Conservation (phyloP, 2,113 vertebrate genomes). For the Cervus canadensis region DNA sequence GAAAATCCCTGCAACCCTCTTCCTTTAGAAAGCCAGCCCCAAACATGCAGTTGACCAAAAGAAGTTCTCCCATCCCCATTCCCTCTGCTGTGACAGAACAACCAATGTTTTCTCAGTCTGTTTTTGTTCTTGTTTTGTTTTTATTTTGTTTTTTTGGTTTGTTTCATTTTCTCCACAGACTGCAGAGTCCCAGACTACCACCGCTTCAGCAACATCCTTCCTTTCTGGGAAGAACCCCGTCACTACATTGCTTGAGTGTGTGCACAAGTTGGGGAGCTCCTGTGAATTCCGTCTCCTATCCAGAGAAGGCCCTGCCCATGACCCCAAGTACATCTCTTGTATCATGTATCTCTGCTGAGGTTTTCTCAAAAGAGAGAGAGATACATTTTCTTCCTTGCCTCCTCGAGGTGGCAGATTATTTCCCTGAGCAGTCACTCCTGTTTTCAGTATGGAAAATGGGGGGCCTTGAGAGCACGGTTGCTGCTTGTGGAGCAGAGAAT, state of each 20-base stretch:
- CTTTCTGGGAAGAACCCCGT: conserved; percentile 93
- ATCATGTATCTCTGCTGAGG: not conserved
- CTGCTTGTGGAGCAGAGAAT: not conserved
- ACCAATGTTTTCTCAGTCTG: not conserved
- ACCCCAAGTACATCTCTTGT: conserved; percentile 88
- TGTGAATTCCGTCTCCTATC: conserved; percentile 92
- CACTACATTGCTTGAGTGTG: conserved; percentile 92
- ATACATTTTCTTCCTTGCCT: not conserved
- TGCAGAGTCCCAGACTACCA: conserved; percentile 60
- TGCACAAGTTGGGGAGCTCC: conserved; percentile 90
- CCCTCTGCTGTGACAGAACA: fast-evolving
- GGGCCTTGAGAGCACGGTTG: not conserved
- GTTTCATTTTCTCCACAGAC: conserved; percentile 42
- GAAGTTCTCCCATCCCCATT: fast-evolving
- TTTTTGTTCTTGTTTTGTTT: not conserved
- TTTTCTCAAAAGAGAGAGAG: not conserved
- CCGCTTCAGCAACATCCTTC: conserved; percentile 52
- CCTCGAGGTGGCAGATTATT: not conserved
- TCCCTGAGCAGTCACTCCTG: not conserved
- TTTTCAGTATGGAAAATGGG: not conserved
- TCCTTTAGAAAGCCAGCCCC: not conserved
- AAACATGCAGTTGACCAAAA: fast-evolving
- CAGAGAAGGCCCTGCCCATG: conserved; percentile 94
- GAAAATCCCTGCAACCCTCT: not conserved
- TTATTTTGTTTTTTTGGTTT: not conserved